Base-by-base conservation (phyloP, 2,888 invertebrate genomes). In the Coelopa pilipes region DNA sequence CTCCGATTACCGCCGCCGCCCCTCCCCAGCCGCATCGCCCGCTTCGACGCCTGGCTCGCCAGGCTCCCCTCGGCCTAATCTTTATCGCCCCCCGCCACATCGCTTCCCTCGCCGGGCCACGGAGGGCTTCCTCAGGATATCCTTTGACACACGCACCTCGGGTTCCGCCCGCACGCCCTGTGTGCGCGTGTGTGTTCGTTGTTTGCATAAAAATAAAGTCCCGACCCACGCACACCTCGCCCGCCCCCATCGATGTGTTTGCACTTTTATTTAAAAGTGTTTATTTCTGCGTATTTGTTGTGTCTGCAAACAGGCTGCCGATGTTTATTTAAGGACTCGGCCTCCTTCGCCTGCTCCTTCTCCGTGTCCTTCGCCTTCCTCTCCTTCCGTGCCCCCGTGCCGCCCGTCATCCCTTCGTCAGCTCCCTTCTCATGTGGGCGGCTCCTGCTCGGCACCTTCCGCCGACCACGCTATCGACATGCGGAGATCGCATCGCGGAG, bases 221-320 rank as follows among this genome's bases (percentile, higher is more conserved):
- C 4, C 12, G 17, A 21, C 21, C 7, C 4, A 19, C 12, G 15
- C 49, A n/a, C 15, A n/a, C 45, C 15, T 46, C 57, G 4, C 10
- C 34, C 34, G 4, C 34, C 4, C 34, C 34, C 34, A 34, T 34
- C 34, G 34, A 34, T 34, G 34, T 69, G 46, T 69, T 69, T 57
- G 46, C 69, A 9, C 50, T 69, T 69, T 69, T 69, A 69, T 69
- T 69, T 59, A 69, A 57, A 57, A 57, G 57, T 69, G 21, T 69
- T 46, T 47, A 55, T 57, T 69, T 57, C 9, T 59, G 17, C 59
- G 17, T 69, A 46, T 69, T 57, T 69, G 46, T 45, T 46, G n/a
- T 62, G 21, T 62, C 19, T 59, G 57, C 59, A 69, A 69, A 69
- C 19, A 59, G 59, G 57, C 69, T 57, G 15, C 69, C 45, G 59